Conservation (phyloP, 2,888 invertebrate species). For the Bedellia somnulentella region DNA sequence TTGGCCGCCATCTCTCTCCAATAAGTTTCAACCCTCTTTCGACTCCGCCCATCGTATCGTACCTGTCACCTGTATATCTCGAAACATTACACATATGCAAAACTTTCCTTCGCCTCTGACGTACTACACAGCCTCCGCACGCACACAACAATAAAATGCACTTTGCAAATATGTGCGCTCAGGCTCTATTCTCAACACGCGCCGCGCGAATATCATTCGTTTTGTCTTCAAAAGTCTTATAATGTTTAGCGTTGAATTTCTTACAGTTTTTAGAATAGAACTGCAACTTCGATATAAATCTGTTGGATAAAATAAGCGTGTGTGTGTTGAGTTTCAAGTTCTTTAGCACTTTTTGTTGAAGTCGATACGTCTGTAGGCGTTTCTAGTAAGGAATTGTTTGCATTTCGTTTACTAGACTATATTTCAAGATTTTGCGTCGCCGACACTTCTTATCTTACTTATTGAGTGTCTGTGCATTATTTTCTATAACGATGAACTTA, state of each 20-base stretch:
- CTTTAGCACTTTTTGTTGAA: conserved; percentile 29
- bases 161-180: conserved; percentile 12
- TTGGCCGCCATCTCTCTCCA: conserved; percentile 57
- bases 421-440: conserved; percentile 41
- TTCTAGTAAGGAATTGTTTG: conserved; percentile 53
- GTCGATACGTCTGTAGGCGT: conserved; percentile 42
- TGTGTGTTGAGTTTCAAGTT: conserved; percentile 16
- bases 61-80: conserved; percentile 60
- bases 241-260: no score
- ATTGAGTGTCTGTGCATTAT: no score
- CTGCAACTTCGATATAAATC: no score
- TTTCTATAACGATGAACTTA: no score
- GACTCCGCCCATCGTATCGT: conserved; percentile 54
- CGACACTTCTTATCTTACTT: conserved; percentile 20
- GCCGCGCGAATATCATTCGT: no score
- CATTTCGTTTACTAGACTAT: conserved; percentile 55
- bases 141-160: conserved; percentile 17
- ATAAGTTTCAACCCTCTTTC: conserved; percentile 51
- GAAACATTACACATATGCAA: conserved; percentile 63
- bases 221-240: no score
- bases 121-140: conserved; percentile 21
- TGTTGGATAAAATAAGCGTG: conserved; percentile 50
- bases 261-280: no score
- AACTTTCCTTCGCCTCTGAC: conserved; percentile 48
- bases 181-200: no score